These are phyloP conservation scores for Agonopterix alstromeriana DNA, from an alignment of 2,888 invertebrate species.

Conservation along the genomic window DNA sequence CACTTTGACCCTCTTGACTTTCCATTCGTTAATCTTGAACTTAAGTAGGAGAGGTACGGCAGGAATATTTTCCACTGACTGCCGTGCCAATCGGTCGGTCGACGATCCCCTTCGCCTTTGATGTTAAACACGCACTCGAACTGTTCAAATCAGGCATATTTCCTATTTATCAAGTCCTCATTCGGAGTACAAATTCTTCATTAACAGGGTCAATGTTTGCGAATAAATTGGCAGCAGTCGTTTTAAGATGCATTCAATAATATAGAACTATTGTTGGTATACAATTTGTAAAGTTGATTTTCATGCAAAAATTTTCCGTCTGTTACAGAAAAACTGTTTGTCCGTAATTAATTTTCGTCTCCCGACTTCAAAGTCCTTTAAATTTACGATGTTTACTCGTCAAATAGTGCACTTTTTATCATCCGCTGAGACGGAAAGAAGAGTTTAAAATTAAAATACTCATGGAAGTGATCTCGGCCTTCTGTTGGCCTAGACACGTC, in stretches of 20 bases:
- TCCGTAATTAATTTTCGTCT: neutral
- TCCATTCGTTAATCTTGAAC: constrained; percentile 29
- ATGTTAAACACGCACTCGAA: constrained; percentile 3
- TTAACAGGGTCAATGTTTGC: neutral
- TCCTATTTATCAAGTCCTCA: constrained; percentile 2
- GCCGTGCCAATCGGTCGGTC: constrained; percentile 1
- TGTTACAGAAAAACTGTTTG: too few relatives aligned
- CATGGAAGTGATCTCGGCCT: constrained; percentile 43
- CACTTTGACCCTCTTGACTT: constrained; percentile 15
- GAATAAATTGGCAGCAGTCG: too few relatives aligned
- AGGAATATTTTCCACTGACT: too few relatives aligned
- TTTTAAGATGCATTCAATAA: too few relatives aligned
- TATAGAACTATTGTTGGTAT: too few relatives aligned
- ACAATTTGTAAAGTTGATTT: too few relatives aligned
- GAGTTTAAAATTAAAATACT: constrained; percentile 48
- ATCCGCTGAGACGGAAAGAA: constrained; percentile 33
- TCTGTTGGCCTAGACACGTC: constrained; percentile 55
- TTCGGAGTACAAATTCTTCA: neutral
- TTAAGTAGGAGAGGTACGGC: constrained; percentile 10
- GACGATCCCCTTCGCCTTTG: constrained; percentile 5
- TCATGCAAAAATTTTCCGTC: too few relatives aligned
- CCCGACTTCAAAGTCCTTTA: constrained; percentile 36
- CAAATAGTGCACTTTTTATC: constrained; percentile 48
- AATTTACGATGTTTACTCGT: constrained; percentile 46
- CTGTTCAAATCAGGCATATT: neutral